Conservation (phyloP, 2,113 vertebrate genomes). For the Ameiurus melas region DNA sequence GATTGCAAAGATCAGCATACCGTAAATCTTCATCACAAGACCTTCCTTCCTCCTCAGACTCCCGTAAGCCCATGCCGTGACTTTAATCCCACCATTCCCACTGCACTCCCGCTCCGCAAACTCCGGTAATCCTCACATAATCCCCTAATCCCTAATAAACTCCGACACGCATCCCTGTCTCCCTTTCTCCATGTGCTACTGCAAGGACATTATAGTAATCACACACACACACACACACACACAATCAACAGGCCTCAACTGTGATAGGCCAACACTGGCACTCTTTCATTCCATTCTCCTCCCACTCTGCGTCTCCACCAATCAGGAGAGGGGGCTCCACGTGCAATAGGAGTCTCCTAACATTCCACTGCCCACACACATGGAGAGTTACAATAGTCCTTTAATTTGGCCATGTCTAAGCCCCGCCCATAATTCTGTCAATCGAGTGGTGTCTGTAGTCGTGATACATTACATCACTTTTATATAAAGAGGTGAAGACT, state of each 20-base stretch:
- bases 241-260: conserved; percentile 7
- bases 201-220: not conserved
- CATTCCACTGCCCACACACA: conserved; percentile 19
- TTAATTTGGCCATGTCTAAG: not conserved
- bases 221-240: conserved; percentile 1
- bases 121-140: not conserved
- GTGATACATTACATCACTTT: not conserved
- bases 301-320: conserved; percentile 26
- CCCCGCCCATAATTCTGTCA: not conserved
- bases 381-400: not conserved
- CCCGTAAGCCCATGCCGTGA: not conserved
- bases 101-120: not conserved
- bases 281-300: conserved; percentile 46
- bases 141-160: not conserved
- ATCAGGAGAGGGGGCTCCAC: not conserved
- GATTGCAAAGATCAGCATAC: not conserved
- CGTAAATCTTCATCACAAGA: conserved; percentile 23
- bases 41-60: not conserved
- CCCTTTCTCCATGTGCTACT: not conserved
- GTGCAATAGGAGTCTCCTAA: not conserved
- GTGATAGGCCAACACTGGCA: conserved; percentile 43
- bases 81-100: not conserved
- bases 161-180: not conserved
- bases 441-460: not conserved
- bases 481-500: not conserved